Evolutionary conservation across 2,113 vertebrate genomes (phyloP), one percentile per base, ranked within the genome.

Genomic region (Psammodynastes pulverulentus): DNA sequence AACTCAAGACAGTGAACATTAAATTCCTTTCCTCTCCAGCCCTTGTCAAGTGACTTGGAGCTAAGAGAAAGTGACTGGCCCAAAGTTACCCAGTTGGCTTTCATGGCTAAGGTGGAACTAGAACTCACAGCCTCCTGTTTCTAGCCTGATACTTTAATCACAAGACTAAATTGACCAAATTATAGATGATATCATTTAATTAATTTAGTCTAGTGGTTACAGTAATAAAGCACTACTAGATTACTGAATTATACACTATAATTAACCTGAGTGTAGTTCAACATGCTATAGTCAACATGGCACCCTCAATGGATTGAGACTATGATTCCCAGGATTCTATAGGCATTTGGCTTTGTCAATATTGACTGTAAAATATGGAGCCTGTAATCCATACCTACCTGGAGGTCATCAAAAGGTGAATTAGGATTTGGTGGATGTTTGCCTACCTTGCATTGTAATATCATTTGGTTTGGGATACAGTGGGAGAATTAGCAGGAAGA

Each of bases 401-500:
- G 67, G 34, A 39, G 67, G 34, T 39, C 7, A 79, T 79, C 7
- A 79, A 79, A 79, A 58, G 24, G 24, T 0, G 17, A 21, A 79
- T 43, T 43, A 43, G 17, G 17, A 79, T 39, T 79, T 79, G 34
- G 6, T 79, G 72, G 34, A 79, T 21, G 7, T 21, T n/a, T 1
- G 15, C 97, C 96, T 94, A 96, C 97, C 96, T 96, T 96, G 97
- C 56, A 95, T 92, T 43, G 97, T 96, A 91, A 84, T 43, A 52
- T 94, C 49, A 24, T 58, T 94, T 17, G 97, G 97, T 23, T 94
- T 95, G 4, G 97, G 97, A 72, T 98, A 89, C 39, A 96, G 67
- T 0, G 97, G 98, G 85, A 97, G 58, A 17, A 92, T 90, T 91
- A 98, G 97, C 46, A 97, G 95, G 94, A 96, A 97, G 39, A 94